Percentiles rank a stretch among this genome's conserved stretches.
phyloP scores from a whole-genome alignment of 1,140 invertebrate genomes.

The Zaprionus africanus region DNA sequence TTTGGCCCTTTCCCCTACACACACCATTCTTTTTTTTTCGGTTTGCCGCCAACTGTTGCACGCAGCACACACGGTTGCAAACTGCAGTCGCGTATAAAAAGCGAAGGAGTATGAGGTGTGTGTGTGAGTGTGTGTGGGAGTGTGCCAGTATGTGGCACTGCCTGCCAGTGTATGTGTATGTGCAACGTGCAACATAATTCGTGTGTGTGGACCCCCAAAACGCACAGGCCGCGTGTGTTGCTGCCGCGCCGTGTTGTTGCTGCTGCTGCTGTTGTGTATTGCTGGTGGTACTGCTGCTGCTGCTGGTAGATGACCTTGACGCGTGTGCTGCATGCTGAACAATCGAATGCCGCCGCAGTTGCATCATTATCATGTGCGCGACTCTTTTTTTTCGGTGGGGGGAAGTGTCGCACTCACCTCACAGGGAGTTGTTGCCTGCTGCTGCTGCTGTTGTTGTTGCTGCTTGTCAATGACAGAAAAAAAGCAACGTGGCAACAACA shows the following conservation, averaged over 20 bases:
- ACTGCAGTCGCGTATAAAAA: slow-evolving; percentile 18
- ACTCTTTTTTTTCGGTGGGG: slow-evolving; percentile 35
- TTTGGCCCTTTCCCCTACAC: slow-evolving; percentile 4
- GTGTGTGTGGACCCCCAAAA: slow-evolving; percentile 14
- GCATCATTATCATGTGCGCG: slow-evolving; percentile 60
- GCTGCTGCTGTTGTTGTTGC: slow-evolving; percentile 34
- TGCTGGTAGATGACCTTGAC: slow-evolving; percentile 63
- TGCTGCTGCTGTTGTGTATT: neutral
- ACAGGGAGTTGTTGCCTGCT: slow-evolving; percentile 11
- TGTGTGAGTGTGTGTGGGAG: neutral
- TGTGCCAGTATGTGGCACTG: slow-evolving; percentile 8
- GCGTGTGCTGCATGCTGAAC: slow-evolving; percentile 76
- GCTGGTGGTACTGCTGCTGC: slow-evolving; percentile 2
- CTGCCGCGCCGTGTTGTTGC: neutral
- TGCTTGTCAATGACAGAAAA: slow-evolving; percentile 1
- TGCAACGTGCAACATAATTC: neutral
- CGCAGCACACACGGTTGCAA: slow-evolving; percentile 42
- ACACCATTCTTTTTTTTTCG: slow-evolving; percentile 11
- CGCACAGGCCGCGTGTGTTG: slow-evolving; percentile 19
- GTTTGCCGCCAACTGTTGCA: slow-evolving; percentile 67
- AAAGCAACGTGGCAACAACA: neutral
- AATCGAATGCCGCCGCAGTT: slow-evolving; percentile 69
- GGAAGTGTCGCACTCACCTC: slow-evolving; percentile 28
- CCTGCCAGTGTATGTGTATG: neutral
- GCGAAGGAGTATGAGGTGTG: neutral